These are phyloP conservation scores for Myotis myotis DNA, from an alignment of 2,797 vertebrate genomes.

Conservation along the genomic window DNA sequence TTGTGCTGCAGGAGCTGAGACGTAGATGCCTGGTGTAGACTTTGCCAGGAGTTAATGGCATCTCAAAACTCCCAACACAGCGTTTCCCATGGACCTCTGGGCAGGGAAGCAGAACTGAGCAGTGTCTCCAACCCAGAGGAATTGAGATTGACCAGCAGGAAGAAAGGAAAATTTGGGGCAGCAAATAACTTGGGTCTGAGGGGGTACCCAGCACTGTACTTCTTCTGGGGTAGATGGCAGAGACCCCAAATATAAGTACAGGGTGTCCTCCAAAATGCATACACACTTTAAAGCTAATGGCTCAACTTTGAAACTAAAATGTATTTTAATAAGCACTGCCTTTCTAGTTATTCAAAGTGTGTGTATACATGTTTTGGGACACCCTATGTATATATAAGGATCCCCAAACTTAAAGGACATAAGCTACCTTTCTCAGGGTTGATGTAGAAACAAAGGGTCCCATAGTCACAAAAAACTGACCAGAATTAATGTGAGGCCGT, in stretches of 20 bases:
- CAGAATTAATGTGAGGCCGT: background rate
- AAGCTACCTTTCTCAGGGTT: background rate
- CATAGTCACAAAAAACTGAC: background rate
- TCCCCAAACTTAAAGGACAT: background rate
- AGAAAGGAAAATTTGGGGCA: background rate
- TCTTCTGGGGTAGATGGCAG: background rate
- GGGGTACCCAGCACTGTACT: background rate
- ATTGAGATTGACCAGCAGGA: background rate
- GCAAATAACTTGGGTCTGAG: background rate
- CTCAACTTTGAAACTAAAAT: background rate
- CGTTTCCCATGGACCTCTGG: background rate
- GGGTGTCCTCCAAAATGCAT: background rate
- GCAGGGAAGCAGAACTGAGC: background rate
- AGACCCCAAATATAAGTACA: background rate
- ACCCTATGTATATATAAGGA: background rate
- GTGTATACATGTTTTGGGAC: background rate
- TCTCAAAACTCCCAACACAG: background rate
- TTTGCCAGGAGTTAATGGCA: background rate
- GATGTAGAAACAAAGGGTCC: background rate
- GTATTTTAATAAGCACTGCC: background rate
- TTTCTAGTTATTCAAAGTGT: background rate
- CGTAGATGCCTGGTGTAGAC: background rate
- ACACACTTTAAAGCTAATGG: background rate
- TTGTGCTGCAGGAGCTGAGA: background rate
- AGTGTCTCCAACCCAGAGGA: background rate